Evolutionary conservation across 2,797 vertebrate genomes (phyloP), one percentile per base, ranked within the genome.

Genomic region (Nyctalus aviator): DNA sequence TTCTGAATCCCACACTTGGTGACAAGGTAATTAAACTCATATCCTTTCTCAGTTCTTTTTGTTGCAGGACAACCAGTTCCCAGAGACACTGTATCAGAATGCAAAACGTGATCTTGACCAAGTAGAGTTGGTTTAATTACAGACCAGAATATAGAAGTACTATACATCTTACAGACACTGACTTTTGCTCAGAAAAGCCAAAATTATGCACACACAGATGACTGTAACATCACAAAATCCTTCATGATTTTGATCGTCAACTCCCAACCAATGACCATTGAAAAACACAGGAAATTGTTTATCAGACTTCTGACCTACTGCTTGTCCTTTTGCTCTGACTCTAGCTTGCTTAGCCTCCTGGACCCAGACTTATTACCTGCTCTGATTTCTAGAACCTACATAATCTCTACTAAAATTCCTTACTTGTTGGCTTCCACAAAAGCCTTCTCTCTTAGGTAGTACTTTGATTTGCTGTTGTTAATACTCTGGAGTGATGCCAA

Each of bases 1-100:
- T 96, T 92, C 8, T 71, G 4, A 14, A 95, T 88, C 50, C 94
- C 89, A 0, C 95, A 96, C 17, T 85, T 59, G 0, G 14, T 2
- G 0, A 96, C 41, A 0, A 48, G 32, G 2, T 96, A 95, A 41
- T 94, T 32, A 69, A 96, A 84, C 12, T 11, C 4, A 53, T 90
- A 87, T 1, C 57, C 1, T 0, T 66, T 83, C 30, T 6, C 1
- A 0, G 12, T 85, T n/a, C 41, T 3, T 0, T 30, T 1, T 0
- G 84, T 97, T 91, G 97, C 83, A 12, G 68, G 64, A 3, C 95
- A 97, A 53, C 53, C 37, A 18, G 57, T 37, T 15, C 96, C 93
- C 88, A 96, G 79, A 1, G 0, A 73, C 3, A 88, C 69, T 25
- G 96, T 85, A 41, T 68, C 53, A 1, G 5, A 0, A 8, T 57